Base-by-base conservation (phyloP, 2,888 invertebrate species). In the Oasisia sp. region DNA sequence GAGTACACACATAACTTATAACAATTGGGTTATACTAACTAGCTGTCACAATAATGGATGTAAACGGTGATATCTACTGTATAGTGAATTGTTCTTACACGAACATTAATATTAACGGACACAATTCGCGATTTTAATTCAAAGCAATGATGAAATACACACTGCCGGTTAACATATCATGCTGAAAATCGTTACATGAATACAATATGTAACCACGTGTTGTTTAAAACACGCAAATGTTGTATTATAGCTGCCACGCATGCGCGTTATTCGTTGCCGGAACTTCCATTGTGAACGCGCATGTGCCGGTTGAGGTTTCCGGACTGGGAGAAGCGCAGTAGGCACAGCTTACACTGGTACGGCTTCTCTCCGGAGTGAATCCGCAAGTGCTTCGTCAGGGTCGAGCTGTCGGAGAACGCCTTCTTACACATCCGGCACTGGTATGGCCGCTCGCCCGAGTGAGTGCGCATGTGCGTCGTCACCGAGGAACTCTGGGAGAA, bases 381-480 rank as follows among this genome's bases (percentile, higher is more conserved):
- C 95, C 99, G 97, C 94, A 99, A 97, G 96, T 99, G 99, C 96
- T 99, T 99, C 92, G 99, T 99, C 92, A 99, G 97, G 1, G 99
- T 99, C 89, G 99, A 99, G 95, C 99, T 99, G 97, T 99, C 99
- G 7, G 99, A 99, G 97, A 99, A 99, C 4, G 99, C 99, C 96
- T 99, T 99, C 96, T 99, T 99, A 97, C 99, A 99, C 95, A 99
- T 98, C 94, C 98, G 97, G 97, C 94, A 94, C 27, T 93, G 91
- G 96, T 99, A 99, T 0, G 99, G 99, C 93, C 99, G 97, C 96
- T 99, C 99, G n/a, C 99, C 99, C n/a, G 99, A 99, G 97, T 99
- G 99, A n/a, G 99, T 99, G 96, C 99, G 97, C 99, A 99, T 99
- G 97, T 99, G 99, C 94, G 99, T 99, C 92, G 99, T 99, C 92